These are phyloP conservation scores for Corynorhinus townsendii DNA, from an alignment of 2,113 vertebrate genomes.

Conservation along the genomic window DNA sequence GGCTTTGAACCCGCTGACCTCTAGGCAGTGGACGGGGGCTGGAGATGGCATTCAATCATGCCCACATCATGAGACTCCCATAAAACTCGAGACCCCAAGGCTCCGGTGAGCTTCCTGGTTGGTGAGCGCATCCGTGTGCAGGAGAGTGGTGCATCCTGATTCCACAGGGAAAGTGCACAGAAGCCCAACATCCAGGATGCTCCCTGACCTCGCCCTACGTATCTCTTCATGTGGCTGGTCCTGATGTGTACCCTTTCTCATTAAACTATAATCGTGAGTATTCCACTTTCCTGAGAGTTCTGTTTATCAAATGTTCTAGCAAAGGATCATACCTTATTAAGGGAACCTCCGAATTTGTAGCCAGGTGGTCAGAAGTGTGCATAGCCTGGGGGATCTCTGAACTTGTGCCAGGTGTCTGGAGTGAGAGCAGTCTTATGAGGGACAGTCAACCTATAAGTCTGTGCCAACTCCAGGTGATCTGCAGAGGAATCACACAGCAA, in stretches of 20 bases:
- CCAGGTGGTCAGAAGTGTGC: neutral
- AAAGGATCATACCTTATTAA: neutral
- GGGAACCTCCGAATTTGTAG: neutral
- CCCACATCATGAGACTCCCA: neutral
- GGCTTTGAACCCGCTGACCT: neutral
- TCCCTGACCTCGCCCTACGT: neutral
- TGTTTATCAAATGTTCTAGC: neutral
- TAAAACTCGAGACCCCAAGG: neutral
- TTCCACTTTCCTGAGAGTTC: neutral
- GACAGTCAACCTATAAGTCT: neutral
- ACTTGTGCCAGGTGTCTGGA: neutral
- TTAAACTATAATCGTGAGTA: neutral
- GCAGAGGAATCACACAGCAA: too few relatives aligned
- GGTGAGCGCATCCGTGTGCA: neutral
- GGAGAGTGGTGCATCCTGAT: neutral
- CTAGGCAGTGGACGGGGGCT: too few relatives aligned
- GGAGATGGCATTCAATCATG: neutral
- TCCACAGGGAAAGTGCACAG: neutral
- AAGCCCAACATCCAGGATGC: neutral
- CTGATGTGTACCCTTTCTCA: neutral
- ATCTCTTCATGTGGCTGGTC: neutral
- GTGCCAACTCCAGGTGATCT: neutral
- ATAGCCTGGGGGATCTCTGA: neutral
- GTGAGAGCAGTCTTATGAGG: too few relatives aligned
- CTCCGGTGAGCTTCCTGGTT: neutral